Base-by-base conservation (phyloP, 1,140 invertebrate species). In the Hetaerina americana region DNA sequence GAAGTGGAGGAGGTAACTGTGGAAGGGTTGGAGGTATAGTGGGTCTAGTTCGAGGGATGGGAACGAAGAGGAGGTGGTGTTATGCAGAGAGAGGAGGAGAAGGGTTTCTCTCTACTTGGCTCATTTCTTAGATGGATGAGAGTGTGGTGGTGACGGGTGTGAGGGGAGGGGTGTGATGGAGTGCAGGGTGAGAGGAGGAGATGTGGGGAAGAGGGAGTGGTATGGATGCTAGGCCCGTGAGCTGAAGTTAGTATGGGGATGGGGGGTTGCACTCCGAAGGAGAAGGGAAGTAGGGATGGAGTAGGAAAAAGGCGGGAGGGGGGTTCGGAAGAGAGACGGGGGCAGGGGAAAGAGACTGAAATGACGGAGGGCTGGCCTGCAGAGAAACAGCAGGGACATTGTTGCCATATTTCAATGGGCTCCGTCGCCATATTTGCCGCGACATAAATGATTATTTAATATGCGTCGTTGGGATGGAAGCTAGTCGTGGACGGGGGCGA, bases 401-500 rank as follows among this genome's bases (percentile, higher is more conserved):
- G 40, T 57, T 57, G 40, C 40, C 40, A 57, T 57, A 57, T 57
- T 57, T 57, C 10, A 57, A 18, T 57, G 40, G 15, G 40, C 40
- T 57, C 40, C 40, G 40, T 57, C 40, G 40, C 40, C 40, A 57
- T 57, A 57, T 57, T 57, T 57, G 40, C 40, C 40, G 40, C 40
- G 40, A 57, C 40, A 57, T 57, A 57, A 57, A 57, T 57, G 40
- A 57, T 57, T 57, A 57, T 57, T 57, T 57, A 57, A 57, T 57
- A 57, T 57, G 40, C 40, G 40, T 18, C 15, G 2, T n/a, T 2
- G 40, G 22, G 40, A 57, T 18, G 40, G 22, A 57, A 10, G 40
- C 10, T 6, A 40, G 31, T 40, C 6, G 31, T 6, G 31, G 18
- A 18, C 6, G 40, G 40, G 40, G 40, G 15, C 40, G 40, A 12